phyloP scores from a whole-genome alignment of 2,888 invertebrate genomes.

The Nebria salina region DNA sequence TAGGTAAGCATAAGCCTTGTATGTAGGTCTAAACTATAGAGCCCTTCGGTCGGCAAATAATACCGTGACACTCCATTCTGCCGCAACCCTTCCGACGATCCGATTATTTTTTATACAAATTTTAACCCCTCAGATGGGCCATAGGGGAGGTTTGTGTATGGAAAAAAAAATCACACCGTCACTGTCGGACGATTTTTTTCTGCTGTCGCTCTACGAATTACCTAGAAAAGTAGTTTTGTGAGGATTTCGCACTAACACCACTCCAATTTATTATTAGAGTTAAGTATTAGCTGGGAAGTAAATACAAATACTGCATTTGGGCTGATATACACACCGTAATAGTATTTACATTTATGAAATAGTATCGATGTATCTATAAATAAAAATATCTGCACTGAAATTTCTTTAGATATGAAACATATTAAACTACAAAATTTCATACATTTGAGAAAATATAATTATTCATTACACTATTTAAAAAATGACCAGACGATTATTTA shows the following conservation, averaged over 20 bases:
- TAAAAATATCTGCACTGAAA: too few relatives aligned
- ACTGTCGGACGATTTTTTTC: constrained; percentile 47
- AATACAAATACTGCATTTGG: not conserved
- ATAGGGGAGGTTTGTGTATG: constrained; percentile 60
- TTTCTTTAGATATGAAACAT: too few relatives aligned
- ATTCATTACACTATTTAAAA: too few relatives aligned
- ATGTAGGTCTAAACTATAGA: constrained; percentile 22
- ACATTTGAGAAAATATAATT: too few relatives aligned
- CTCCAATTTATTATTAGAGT: not conserved
- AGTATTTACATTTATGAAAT: too few relatives aligned
- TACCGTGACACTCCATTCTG: constrained; percentile 54
- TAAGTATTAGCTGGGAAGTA: not conserved
- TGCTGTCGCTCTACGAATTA: constrained; percentile 13
- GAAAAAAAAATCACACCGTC: constrained; percentile 57
- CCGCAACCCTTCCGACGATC: constrained; percentile 61
- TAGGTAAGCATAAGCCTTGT: not conserved
- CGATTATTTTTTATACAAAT: constrained; percentile 62
- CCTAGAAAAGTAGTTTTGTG: not conserved
- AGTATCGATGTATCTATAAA: too few relatives aligned
- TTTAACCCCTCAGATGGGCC: constrained; percentile 54
- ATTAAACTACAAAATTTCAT: too few relatives aligned
- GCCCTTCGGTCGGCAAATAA: constrained; percentile 39
- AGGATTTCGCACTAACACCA: not conserved
- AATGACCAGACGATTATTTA: too few relatives aligned
- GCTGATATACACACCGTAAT: too few relatives aligned